phyloP scores from a whole-genome alignment of 2,888 invertebrate species.

The Ophioninae sp. region DNA sequence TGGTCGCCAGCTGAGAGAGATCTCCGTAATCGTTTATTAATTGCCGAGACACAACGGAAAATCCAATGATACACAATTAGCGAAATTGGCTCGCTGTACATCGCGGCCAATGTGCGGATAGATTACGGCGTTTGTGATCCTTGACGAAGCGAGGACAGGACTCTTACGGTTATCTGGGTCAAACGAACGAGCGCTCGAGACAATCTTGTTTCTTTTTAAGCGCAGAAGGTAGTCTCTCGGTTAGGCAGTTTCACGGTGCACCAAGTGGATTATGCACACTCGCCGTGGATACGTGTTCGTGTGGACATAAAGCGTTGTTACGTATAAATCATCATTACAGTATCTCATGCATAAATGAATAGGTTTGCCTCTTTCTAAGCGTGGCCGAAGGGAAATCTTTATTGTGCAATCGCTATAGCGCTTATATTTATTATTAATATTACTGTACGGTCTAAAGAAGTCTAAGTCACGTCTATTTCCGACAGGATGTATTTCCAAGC shows the following conservation, averaged over 20 bases:
- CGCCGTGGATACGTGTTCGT: not conserved
- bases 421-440: not conserved
- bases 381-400: not conserved
- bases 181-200: conserved; percentile 34
- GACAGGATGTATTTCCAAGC: not conserved
- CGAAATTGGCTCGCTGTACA: not conserved
- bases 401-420: not conserved
- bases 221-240: conserved; percentile 5
- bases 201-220: conserved; percentile 37
- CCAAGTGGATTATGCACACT: not conserved
- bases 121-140: conserved; percentile 28
- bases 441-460: not conserved
- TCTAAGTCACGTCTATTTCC: not conserved
- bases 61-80: conserved; percentile 17
- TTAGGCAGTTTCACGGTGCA: not conserved
- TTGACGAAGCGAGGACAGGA: conserved; percentile 28
- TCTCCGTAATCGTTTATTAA: conserved; percentile 16
- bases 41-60: not conserved
- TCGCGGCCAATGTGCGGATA: not conserved
- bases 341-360: conserved; percentile 2
- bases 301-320: not conserved
- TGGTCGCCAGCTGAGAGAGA: conserved; percentile 1
- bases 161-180: conserved; percentile 32
- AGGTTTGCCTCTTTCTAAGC: not conserved
- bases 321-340: not conserved